Conservation (phyloP, 2,113 vertebrate species). For the Oriolus oriolus region DNA sequence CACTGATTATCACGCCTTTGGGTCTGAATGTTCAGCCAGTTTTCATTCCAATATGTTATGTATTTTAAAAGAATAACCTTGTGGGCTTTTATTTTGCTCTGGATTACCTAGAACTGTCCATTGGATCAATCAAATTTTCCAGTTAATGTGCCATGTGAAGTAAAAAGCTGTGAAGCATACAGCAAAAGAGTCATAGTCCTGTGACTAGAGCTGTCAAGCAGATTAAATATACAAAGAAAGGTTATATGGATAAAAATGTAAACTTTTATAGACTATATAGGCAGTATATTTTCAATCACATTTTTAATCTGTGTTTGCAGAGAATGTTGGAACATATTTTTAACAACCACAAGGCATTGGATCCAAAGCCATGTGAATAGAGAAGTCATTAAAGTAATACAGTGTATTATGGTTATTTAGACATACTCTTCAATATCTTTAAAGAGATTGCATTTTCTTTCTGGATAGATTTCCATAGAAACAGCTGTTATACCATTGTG, state of each 20-base stretch:
- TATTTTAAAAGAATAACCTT: not conserved
- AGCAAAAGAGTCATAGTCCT: not conserved
- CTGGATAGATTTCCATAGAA: not conserved
- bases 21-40: not conserved
- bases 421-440: not conserved
- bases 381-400: not conserved
- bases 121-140: not conserved
- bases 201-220: not conserved
- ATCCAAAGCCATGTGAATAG: not conserved
- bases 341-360: not conserved
- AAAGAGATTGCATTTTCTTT: not conserved
- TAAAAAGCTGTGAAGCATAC: not conserved
- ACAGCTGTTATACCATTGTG: not conserved
- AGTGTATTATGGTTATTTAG: not conserved
- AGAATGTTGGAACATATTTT: not conserved
- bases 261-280: not conserved
- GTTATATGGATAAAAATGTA: not conserved
- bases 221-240: not conserved
- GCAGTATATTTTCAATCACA: not conserved
- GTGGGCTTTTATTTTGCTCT: not conserved
- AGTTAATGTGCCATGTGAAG: not conserved
- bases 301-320: not conserved
- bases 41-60: not conserved
- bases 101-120: not conserved
- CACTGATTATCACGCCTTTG: rapidly evolving